phyloP scores from a whole-genome alignment of 2,888 invertebrate species.

The Hybos culiciformis region DNA sequence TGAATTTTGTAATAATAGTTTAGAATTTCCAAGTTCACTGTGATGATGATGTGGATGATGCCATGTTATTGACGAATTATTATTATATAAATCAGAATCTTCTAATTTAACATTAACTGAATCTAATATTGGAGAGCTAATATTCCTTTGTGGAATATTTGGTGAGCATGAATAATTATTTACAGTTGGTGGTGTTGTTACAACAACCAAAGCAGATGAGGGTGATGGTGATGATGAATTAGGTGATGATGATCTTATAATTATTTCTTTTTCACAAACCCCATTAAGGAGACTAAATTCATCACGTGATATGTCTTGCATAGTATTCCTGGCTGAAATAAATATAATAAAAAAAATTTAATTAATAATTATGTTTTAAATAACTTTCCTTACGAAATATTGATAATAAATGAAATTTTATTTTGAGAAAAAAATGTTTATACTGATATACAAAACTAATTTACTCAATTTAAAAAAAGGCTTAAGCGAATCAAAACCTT shows the following conservation, averaged over 20 bases:
- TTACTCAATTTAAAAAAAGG: neutral
- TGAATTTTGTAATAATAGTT: slow-evolving; percentile 29
- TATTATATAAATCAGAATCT: slow-evolving; percentile 11
- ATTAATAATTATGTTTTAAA: neutral
- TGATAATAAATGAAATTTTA: neutral
- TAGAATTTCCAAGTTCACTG: slow-evolving; percentile 17
- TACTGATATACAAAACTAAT: neutral
- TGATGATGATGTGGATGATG: slow-evolving; percentile 12
- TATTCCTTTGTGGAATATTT: neutral
- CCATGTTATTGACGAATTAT: slow-evolving; percentile 10
- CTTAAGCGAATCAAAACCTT: too few species aligned
- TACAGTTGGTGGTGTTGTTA: neutral
- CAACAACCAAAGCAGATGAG: neutral
- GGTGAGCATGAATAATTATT: slow-evolving; percentile 2
- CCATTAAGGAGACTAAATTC: slow-evolving; percentile 24
- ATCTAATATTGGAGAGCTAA: slow-evolving; percentile 7
- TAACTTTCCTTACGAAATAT: neutral
- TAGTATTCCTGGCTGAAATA: slow-evolving; percentile 24
- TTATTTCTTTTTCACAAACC: slow-evolving; percentile 20
- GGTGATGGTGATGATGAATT: slow-evolving; percentile 11
- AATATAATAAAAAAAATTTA: neutral
- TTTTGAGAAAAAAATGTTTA: neutral
- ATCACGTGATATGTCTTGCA: slow-evolving; percentile 31
- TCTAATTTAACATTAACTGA: slow-evolving; percentile 11
- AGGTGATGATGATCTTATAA: slow-evolving; percentile 12